A percentile compares a stretch with the other conserved stretches of the same genome.
Conservation (phyloP, 1,140 invertebrate genomes). For the Sesamia nonagrioides region DNA sequence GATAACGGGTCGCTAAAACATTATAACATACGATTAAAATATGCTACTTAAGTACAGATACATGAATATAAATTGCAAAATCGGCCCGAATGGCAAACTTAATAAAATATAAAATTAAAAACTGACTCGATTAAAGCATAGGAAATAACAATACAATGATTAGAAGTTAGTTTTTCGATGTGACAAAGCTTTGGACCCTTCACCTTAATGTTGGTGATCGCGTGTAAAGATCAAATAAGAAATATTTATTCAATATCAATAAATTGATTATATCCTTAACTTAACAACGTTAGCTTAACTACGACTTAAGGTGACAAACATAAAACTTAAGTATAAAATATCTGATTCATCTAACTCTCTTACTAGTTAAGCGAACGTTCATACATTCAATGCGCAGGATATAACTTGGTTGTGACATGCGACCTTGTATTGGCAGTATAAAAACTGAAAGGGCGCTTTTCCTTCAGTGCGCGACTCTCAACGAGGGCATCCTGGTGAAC, state of each 20-base stretch:
- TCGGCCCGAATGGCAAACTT: conserved; percentile 17
- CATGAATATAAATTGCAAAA: conserved; percentile 42
- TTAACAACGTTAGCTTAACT: conserved; percentile 29
- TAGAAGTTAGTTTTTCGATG: conserved; percentile 38
- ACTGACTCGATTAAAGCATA: conserved; percentile 44
- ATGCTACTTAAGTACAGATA: conserved; percentile 37
- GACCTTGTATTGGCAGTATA: conserved; percentile 33
- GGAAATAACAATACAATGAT: conserved; percentile 33
- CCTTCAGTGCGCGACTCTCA: conserved; percentile 72
- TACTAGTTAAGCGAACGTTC: conserved; percentile 42
- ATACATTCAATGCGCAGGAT: conserved; percentile 21
- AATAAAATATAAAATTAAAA: conserved; percentile 43
- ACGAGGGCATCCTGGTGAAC: conserved; percentile 85
- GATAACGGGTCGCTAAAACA: conserved; percentile 70
- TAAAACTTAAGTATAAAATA: background rate
- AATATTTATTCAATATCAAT: conserved; percentile 36
- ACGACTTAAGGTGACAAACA: background rate
- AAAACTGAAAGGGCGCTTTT: background rate
- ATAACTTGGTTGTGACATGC: conserved; percentile 43
- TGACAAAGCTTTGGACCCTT: conserved; percentile 45
- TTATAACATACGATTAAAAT: conserved; percentile 45
- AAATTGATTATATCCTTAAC: conserved; percentile 34
- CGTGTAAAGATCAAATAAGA: conserved; percentile 31
- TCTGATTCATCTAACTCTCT: conserved; percentile 15
- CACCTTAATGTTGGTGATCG: conserved; percentile 30